These are phyloP conservation scores for Sympetrum striolatum DNA, from an alignment of 2,888 invertebrate genomes.

Conservation along the genomic window DNA sequence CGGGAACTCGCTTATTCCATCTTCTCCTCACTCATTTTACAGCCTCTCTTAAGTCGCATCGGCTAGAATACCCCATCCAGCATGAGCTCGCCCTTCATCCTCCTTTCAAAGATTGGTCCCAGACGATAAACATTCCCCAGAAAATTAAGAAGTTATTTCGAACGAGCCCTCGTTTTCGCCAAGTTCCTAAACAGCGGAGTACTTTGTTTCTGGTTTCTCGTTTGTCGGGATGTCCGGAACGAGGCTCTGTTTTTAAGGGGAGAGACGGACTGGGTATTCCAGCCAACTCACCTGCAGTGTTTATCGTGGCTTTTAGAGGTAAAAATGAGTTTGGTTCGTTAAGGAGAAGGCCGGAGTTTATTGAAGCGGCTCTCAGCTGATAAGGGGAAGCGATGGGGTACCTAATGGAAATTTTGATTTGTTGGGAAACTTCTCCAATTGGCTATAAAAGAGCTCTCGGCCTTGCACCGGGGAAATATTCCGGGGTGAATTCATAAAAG, in stretches of 20 bases:
- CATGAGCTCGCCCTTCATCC: neutral
- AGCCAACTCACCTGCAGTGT: neutral
- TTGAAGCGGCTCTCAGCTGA: neutral
- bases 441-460: neutral
- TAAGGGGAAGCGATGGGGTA: neutral
- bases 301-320: neutral
- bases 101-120: neutral
- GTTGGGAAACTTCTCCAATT: neutral
- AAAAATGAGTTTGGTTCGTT: neutral
- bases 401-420: neutral
- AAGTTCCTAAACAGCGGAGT: neutral
- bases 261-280: neutral
- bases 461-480: neutral
- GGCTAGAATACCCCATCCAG: neutral
- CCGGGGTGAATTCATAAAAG: too few relatives aligned
- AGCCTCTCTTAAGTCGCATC: neutral
- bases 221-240: neutral
- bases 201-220: neutral
- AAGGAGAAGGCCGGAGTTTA: neutral
- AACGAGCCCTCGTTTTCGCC: neutral
- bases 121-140: neutral
- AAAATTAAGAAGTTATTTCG: neutral
- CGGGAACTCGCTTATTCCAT: neutral
- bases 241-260: neutral
- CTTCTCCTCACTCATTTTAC: neutral